Conservation (phyloP, 2,888 invertebrate genomes). For the Parnassius mnemosyne region DNA sequence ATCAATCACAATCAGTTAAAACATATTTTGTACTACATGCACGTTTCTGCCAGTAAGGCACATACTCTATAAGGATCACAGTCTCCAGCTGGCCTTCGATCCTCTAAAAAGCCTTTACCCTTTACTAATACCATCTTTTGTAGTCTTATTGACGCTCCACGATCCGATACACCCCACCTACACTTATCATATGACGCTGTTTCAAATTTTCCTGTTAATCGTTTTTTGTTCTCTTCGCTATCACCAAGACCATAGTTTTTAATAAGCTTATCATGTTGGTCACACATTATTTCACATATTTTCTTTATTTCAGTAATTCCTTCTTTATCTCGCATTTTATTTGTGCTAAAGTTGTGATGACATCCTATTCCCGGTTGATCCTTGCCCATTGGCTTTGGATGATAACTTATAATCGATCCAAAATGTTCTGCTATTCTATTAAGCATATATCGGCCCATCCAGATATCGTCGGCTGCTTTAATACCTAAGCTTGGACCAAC, state of each 20-base stretch:
- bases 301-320: constrained; percentile 89
- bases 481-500: constrained; percentile 95
- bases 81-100: constrained; percentile 94
- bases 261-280: constrained; percentile 85
- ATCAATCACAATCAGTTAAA: not conserved
- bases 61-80: constrained; percentile 90
- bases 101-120: constrained; percentile 95
- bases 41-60: constrained; percentile 70
- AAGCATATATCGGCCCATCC: constrained; percentile 91
- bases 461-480: constrained; percentile 90
- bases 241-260: constrained; percentile 93
- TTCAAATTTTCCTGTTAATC: constrained; percentile 96
- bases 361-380: constrained; percentile 94
- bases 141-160: constrained; percentile 94
- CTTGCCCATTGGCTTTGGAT: constrained; percentile 88
- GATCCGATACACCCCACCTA: constrained; percentile 91
- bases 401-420: constrained; percentile 84
- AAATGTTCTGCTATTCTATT: constrained; percentile 93
- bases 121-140: constrained; percentile 93
- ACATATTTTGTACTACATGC: constrained; percentile 30
- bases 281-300: constrained; percentile 87
- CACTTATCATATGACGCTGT: constrained; percentile 96
- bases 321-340: constrained; percentile 88
- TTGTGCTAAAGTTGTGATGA: constrained; percentile 94
- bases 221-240: constrained; percentile 93